A percentile compares a stretch with the other conserved stretches of the same genome.
Evolutionary conservation across 2,113 vertebrate species (phyloP).

Genomic region (Tylochromis polylepis): DNA sequence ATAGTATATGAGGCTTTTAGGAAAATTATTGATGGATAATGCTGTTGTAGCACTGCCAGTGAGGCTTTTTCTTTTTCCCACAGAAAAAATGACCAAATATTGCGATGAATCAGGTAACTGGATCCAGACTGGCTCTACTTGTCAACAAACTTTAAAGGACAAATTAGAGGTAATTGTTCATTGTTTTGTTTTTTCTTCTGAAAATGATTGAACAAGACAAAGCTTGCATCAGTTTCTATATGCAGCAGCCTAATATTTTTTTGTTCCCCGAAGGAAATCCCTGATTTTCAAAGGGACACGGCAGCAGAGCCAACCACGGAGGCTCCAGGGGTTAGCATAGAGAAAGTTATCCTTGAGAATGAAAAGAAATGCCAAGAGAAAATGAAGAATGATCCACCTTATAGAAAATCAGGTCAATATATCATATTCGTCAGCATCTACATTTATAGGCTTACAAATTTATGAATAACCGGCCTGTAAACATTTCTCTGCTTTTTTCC

Average conservation of each 20-base stretch:
- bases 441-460: background rate
- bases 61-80: background rate
- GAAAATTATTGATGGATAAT: background rate
- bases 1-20: background rate
- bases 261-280: background rate
- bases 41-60: background rate
- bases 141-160: conserved; percentile 79
- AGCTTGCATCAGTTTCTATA: background rate
- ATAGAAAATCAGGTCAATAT: conserved; percentile 34
- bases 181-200: background rate
- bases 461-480: background rate
- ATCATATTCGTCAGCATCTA: background rate
- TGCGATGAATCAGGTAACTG: conserved; percentile 87
- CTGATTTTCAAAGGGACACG: background rate
- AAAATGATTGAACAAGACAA: background rate
- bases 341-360: background rate
- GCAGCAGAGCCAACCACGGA: background rate
- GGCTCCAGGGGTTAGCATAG: background rate
- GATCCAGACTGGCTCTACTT: conserved; percentile 84
- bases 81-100: conserved; percentile 86
- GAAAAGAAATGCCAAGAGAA: conserved; percentile 44
- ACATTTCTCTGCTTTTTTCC: background rate
- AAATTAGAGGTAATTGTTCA: conserved; percentile 75
- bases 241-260: background rate
- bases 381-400: conserved; percentile 32